Conservation (phyloP, 2,888 invertebrate genomes). For the Desoria tigrina region DNA sequence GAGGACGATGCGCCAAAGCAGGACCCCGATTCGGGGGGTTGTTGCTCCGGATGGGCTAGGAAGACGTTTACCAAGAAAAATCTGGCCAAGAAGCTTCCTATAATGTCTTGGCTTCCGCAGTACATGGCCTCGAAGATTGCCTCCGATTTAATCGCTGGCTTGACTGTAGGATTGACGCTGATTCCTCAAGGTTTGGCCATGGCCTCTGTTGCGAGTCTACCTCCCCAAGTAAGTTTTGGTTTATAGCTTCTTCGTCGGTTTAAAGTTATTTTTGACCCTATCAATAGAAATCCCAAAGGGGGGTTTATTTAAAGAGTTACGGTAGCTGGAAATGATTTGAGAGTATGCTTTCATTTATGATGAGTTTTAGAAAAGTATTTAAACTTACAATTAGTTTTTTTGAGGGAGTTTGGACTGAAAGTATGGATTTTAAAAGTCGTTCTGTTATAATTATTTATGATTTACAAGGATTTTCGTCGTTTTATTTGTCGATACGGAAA, state of each 20-base stretch:
- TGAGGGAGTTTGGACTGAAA: no score
- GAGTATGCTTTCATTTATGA: no score
- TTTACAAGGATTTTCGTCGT: no score
- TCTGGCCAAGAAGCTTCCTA: slow-evolving; percentile 39
- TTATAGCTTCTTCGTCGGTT: no score
- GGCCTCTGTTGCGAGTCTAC: slow-evolving; percentile 82
- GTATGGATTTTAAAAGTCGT: no score
- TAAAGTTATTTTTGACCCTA: neutral
- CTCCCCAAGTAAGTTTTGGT: slow-evolving; percentile 35
- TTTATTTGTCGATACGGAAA: no score
- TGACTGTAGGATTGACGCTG: slow-evolving; percentile 47
- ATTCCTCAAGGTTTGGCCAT: slow-evolving; percentile 70
- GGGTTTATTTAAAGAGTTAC: neutral
- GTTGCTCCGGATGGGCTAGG: slow-evolving; percentile 18
- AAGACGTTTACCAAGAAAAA: slow-evolving; percentile 39
- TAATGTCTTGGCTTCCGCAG: slow-evolving; percentile 44
- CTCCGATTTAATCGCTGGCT: slow-evolving; percentile 46
- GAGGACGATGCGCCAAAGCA: neutral
- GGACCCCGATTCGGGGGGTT: slow-evolving; percentile 17
- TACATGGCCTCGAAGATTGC: slow-evolving; percentile 37
- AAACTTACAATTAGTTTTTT: no score
- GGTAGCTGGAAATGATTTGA: no score
- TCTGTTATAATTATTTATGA: no score
- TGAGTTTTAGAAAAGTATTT: no score
- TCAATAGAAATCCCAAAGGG: no score